phyloP scores from a whole-genome alignment of 2,113 vertebrate species.

The Zosterops lateralis region DNA sequence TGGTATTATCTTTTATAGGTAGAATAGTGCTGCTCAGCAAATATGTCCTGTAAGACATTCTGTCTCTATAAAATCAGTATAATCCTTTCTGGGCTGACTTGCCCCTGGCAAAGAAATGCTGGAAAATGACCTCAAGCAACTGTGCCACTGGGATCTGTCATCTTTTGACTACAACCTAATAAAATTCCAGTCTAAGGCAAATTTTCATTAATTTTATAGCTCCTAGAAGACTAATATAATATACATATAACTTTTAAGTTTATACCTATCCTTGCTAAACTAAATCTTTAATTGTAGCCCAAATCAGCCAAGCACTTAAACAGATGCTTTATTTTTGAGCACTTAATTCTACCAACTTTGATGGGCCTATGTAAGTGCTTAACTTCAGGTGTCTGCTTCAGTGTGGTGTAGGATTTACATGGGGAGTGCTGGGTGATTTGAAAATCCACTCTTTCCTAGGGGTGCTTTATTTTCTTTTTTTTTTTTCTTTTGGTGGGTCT shows the following conservation, averaged over 20 bases:
- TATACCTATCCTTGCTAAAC: conserved; percentile 26
- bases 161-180: conserved; percentile 12
- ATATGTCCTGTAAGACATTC: not conserved
- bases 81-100: not conserved
- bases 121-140: conserved; percentile 44
- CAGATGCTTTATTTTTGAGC: conserved; percentile 17
- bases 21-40: not conserved
- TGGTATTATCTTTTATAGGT: not conserved
- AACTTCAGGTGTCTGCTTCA: not conserved
- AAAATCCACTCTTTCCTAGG: not conserved
- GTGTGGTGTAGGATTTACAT: not conserved
- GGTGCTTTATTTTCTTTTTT: too few species aligned
- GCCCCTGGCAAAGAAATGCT: not conserved
- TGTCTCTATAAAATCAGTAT: not conserved
- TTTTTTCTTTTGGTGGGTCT: not conserved
- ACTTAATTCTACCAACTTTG: not conserved
- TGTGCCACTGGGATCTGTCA: conserved; percentile 42
- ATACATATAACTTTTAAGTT: conserved; percentile 33
- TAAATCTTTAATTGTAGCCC: conserved; percentile 38
- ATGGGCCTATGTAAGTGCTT: not conserved
- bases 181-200: conserved; percentile 43
- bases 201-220: conserved; percentile 58
- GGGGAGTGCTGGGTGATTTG: not conserved
- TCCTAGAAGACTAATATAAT: conserved; percentile 24
- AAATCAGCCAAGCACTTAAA: conserved; percentile 11